A percentile compares a stretch with the other conserved stretches of the same genome.
Conservation (phyloP, 2,797 vertebrate genomes). For the Cuniculus paca region DNA sequence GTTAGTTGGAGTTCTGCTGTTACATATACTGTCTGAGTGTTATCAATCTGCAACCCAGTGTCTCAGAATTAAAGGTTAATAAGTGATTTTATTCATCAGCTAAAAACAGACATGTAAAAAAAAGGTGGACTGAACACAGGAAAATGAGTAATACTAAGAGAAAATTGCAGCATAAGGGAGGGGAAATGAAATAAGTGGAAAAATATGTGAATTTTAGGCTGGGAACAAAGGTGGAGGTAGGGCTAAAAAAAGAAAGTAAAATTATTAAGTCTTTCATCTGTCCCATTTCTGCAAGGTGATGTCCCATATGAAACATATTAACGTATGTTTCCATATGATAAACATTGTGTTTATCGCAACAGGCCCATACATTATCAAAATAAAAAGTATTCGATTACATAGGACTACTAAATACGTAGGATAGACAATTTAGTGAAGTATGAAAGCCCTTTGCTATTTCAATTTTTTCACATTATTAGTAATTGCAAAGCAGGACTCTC, state of each 20-base stretch:
- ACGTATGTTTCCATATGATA: background rate
- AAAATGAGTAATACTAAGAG: conserved; percentile 12
- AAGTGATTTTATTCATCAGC: background rate
- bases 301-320: background rate
- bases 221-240: background rate
- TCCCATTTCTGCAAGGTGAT: background rate
- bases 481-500: background rate
- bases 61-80: background rate
- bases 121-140: background rate
- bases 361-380: background rate
- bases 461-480: background rate
- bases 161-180: background rate
- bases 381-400: conserved; percentile 12
- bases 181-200: background rate
- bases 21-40: background rate
- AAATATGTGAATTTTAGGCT: background rate
- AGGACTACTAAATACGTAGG: background rate
- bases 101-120: background rate
- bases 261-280: background rate
- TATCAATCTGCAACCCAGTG: background rate
- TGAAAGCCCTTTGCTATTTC: background rate
- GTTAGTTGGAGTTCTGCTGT: background rate
- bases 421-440: background rate
- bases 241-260: background rate
- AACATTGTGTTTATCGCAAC: background rate